A percentile compares a stretch with the other conserved stretches of the same genome.
These are phyloP conservation scores for Osmerus mordax DNA, from an alignment of 2,113 vertebrate species.

Conservation along the genomic window DNA sequence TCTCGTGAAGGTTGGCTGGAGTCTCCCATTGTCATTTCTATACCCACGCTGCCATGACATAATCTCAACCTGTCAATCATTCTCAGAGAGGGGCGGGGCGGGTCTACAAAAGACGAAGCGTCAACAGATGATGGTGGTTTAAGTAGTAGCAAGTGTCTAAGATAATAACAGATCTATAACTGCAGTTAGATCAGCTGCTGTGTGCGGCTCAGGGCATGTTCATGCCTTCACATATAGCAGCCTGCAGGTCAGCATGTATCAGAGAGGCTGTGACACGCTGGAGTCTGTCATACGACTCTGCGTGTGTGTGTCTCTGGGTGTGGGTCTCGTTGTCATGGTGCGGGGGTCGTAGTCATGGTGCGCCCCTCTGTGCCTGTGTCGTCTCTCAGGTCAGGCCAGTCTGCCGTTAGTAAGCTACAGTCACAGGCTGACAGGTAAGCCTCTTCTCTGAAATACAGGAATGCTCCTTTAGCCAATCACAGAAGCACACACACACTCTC, in stretches of 20 bases:
- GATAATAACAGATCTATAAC: too few relatives aligned
- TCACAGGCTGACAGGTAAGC: conserved; percentile 67
- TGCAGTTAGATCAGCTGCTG: too few relatives aligned
- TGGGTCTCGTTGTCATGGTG: background rate
- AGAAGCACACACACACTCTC: conserved; percentile 6
- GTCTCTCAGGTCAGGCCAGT: conserved; percentile 67
- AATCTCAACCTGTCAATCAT: background rate
- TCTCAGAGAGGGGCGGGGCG: background rate
- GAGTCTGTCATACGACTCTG: background rate
- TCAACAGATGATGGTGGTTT: too few relatives aligned
- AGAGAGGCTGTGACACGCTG: background rate
- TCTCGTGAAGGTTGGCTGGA: conserved; percentile 30
- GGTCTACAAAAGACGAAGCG: too few relatives aligned
- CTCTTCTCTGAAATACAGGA: conserved; percentile 52
- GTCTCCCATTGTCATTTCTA: conserved; percentile 29
- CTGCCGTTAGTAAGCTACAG: conserved; percentile 62
- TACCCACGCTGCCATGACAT: background rate
- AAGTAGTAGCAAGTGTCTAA: too few relatives aligned
- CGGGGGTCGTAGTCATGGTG: conserved; percentile 17
- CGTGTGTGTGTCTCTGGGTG: background rate
- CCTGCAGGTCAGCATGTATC: too few relatives aligned
- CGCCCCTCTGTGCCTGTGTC: conserved; percentile 66
- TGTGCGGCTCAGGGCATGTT: too few relatives aligned
- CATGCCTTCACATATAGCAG: too few relatives aligned
- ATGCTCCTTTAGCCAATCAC: background rate